A percentile compares a stretch with the other conserved stretches of the same genome.
phyloP scores from a whole-genome alignment of 2,888 invertebrate genomes.

The Abrostola triplasia region DNA sequence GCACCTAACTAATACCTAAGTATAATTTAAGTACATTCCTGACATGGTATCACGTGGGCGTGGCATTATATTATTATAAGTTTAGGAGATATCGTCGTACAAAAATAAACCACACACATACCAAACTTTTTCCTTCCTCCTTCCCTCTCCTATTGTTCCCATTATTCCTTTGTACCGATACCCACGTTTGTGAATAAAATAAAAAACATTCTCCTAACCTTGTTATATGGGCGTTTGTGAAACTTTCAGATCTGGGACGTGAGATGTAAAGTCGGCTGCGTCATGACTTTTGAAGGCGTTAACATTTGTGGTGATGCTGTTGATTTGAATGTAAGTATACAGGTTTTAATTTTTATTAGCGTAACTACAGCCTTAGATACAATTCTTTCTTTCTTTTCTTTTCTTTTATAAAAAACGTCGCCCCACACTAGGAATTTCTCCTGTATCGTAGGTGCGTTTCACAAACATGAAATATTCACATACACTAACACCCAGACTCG shows the following conservation, averaged over 20 bases:
- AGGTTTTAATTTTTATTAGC: neutral
- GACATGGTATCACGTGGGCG: neutral
- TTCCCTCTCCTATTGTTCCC: conserved; percentile 14
- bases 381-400: too few species aligned
- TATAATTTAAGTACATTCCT: too few species aligned
- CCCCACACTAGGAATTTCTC: too few species aligned
- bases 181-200: conserved; percentile 18
- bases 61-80: neutral
- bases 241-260: conserved; percentile 88
- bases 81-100: conserved; percentile 5
- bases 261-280: conserved; percentile 83
- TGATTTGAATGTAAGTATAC: conserved; percentile 85
- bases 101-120: conserved; percentile 18
- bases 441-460: too few species aligned
- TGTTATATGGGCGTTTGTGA: conserved; percentile 19
- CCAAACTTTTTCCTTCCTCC: conserved; percentile 14
- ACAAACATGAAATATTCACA: too few species aligned
- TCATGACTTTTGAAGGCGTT: conserved; percentile 88
- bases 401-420: too few species aligned
- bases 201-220: conserved; percentile 21
- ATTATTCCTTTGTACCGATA: conserved; percentile 19
- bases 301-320: conserved; percentile 88
- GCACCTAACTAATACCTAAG: too few species aligned
- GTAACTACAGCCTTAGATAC: too few species aligned
- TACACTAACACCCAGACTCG: too few species aligned